These are phyloP conservation scores for Cinara cedri DNA, from an alignment of 2,888 invertebrate species.

Conservation along the genomic window DNA sequence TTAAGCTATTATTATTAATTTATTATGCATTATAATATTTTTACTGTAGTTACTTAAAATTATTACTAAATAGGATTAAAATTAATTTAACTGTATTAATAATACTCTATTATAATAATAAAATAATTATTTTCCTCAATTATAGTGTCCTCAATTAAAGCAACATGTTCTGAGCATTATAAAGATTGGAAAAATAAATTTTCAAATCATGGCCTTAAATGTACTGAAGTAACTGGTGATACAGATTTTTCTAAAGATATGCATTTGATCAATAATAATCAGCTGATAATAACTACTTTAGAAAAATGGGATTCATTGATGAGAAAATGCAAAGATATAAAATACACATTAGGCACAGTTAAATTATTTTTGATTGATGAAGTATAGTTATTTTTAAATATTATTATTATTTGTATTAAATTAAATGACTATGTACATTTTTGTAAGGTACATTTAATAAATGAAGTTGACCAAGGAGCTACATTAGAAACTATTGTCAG, in stretches of 20 bases:
- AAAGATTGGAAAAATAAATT: conserved; percentile 78
- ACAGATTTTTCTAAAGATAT: conserved; percentile 69
- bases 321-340: conserved; percentile 74
- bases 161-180: conserved; percentile 75
- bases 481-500: conserved; percentile 80
- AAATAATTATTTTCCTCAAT: no score
- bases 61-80: no score
- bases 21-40: no score
- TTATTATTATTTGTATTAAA: background rate
- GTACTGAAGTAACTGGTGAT: conserved; percentile 79
- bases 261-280: conserved; percentile 63
- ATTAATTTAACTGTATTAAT: no score
- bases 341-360: conserved; percentile 65
- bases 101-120: no score
- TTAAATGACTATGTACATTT: background rate
- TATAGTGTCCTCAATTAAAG: conserved; percentile 84
- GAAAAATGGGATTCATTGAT: conserved; percentile 86
- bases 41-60: no score
- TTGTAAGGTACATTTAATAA: conserved; percentile 71
- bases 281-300: conserved; percentile 79
- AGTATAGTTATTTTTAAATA: conserved; percentile 62
- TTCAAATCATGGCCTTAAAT: conserved; percentile 67
- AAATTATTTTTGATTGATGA: conserved; percentile 78
- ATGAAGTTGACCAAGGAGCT: conserved; percentile 75
- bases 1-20: no score